These are phyloP conservation scores for Melanostoma mellinum DNA, from an alignment of 2,888 invertebrate species.

Conservation along the genomic window DNA sequence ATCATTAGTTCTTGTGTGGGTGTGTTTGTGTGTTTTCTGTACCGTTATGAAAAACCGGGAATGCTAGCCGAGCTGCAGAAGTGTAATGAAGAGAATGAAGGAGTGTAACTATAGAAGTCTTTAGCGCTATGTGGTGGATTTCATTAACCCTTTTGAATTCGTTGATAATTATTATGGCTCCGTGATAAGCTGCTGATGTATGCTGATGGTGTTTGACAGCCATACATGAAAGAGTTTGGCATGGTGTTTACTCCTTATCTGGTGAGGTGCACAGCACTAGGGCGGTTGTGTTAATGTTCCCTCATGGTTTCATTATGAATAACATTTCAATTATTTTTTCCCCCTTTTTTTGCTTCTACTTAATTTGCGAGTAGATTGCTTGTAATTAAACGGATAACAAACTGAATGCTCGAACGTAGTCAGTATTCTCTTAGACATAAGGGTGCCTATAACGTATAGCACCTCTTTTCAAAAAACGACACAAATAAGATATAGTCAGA, in stretches of 20 bases:
- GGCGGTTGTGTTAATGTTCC: constrained; percentile 7
- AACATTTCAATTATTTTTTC: constrained; percentile 47
- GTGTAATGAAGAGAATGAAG: constrained; percentile 3
- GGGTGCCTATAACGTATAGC: no score
- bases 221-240: constrained; percentile 17
- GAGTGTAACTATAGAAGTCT: neutral
- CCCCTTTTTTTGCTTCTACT: constrained; percentile 56
- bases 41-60: no score
- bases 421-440: no score
- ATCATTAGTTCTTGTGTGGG: neutral
- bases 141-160: constrained; percentile 64
- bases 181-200: constrained; percentile 61
- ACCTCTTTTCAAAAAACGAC: no score
- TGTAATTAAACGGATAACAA: constrained; percentile 55
- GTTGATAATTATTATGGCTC: constrained; percentile 60
- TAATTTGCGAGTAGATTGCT: constrained; percentile 65
- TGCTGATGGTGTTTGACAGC: constrained; percentile 49
- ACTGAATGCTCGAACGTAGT: constrained; percentile 4
- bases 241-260: constrained; percentile 47
- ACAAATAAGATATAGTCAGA: no score
- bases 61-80: neutral
- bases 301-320: constrained; percentile 39
- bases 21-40: no score
- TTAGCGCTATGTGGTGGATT: constrained; percentile 45
- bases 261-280: constrained; percentile 47